Evolutionary conservation across 2,113 vertebrate species (phyloP), one percentile per base, ranked within the genome.

Genomic region (Corvus hawaiiensis): DNA sequence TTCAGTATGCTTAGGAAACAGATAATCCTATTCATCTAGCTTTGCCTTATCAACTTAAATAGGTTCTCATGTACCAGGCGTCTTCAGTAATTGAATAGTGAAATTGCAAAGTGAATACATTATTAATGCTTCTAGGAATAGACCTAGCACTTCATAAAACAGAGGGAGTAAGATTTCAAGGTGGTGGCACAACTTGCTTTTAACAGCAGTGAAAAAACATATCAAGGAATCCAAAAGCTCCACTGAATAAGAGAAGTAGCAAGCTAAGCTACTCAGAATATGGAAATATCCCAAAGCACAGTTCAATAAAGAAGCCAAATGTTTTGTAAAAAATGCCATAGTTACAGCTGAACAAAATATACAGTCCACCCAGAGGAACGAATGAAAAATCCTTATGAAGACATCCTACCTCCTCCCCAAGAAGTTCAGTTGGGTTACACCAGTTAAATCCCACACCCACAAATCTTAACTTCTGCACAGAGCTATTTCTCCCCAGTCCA

Each of bases 51-150:
- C 91, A 78, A 79, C 41, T 89, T 75, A 84, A 89, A 92, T 87
- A 84, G 37, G 19, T 91, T 87, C 51, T 54, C 62, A 71, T 0
- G 0, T 67, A 92, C 39, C 56, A 93, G 62, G 37, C 43, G 5
- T 62, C 66, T 91, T 68, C 49, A 73, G 58, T 75, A 91, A 94
- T 82, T 91, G 49, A 84, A 89, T 66, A 93, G 7, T 87, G 84
- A 93, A 94, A 90, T 67, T 89, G 54, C 66, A 73, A 84, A 82
- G 44, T 64, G 27, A 54, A 93, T 94, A 87, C 66, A 82, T 95
- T 94, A 95, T 87, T 91, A 91, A 91, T 79, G 74, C 5, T 91
- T 84, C 74, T 84, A 95, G 81, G 58, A 94, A 92, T 33, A 94
- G 46, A 91, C 37, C 46, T 77, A 89, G n/a, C 51, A 44, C 56